Evolutionary conservation across 2,888 invertebrate genomes (phyloP), one percentile per base, ranked within the genome.

Genomic region (Tricholauxania praeusta): DNA sequence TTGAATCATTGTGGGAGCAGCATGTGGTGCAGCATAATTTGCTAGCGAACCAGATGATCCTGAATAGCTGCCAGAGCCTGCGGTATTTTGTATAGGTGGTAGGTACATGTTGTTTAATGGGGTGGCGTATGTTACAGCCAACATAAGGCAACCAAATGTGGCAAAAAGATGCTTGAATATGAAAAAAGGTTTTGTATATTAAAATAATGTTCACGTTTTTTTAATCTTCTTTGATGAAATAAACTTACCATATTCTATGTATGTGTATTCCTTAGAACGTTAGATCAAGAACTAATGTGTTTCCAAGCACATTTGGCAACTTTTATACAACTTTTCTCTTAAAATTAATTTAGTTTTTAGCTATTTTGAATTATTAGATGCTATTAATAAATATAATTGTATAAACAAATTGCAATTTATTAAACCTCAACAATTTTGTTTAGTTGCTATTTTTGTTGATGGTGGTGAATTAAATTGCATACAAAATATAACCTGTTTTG

Each of bases 21-120:
- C 48, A 32, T 17, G 12, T 10, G 32, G 22, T 39, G 12, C 12
- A 10, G 39, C 39, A 39, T 39, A 10, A 39, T 10, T 39, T 39
- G 39, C 6, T 10, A 5, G 6, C 39, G 39, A 2, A 8, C 39
- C 10, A 39, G 10, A 39, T 39, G 39, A 10, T 10, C 8, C 39
- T 39, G 39, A 39, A 10, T 10, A 39, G 39, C 39, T 39, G 39
- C 39, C 8, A 10, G 6, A 39, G 39, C 10, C 48, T 49, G 64
- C 64, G 17, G 12, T 51, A 39, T 39, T 17, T 22, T n/a, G 8
- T 8, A 10, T 60, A 51, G 82, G 83, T 0, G 82, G 82, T 73
- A 82, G 57, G 49, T 82, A 82, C 39, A 68, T 66, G 48, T 72
- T 79, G 67, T 80, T 76, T 72, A 83, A 63, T 17, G 80, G 76